These are phyloP conservation scores for Sebastes taczanowskii DNA, from an alignment of 2,797 vertebrate genomes.

Conservation along the genomic window DNA sequence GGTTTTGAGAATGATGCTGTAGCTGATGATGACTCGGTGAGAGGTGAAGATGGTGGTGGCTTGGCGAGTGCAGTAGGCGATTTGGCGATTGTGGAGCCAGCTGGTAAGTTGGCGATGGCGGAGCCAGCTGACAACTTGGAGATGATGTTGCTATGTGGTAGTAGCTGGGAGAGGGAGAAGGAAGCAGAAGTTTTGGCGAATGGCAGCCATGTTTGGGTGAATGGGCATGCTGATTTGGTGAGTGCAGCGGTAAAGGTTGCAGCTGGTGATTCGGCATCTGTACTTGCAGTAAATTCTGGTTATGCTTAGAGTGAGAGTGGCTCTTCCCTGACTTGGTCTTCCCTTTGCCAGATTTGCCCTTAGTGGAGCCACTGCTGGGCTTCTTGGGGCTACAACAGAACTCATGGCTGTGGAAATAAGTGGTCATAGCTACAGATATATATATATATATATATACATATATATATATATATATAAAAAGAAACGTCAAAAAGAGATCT, in stretches of 20 bases:
- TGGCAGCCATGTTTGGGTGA: conserved; percentile 53
- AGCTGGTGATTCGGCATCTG: conserved; percentile 58
- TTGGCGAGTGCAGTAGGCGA: conserved; percentile 55
- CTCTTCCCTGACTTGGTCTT: conserved; percentile 68
- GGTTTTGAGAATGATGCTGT: conserved; percentile 50
- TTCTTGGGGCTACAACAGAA: conserved; percentile 79
- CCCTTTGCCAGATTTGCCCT: conserved; percentile 73
- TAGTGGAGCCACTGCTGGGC: conserved; percentile 49
- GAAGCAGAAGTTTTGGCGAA: conserved; percentile 58
- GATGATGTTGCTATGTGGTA: conserved; percentile 73
- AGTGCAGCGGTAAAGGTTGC: conserved; percentile 60
- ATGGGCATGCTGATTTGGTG: conserved; percentile 52
- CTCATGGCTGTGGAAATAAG: conserved; percentile 81
- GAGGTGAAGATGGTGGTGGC: conserved; percentile 58
- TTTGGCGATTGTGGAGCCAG: conserved; percentile 43
- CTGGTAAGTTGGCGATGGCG: conserved; percentile 46
- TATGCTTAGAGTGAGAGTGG: conserved; percentile 56
- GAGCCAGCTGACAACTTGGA: conserved; percentile 54
- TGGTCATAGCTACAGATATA: conserved; percentile 70
- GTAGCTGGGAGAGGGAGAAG: conserved; percentile 75
- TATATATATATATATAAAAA: neutral
- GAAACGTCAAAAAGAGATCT: neutral
- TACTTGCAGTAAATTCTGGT: conserved; percentile 70
- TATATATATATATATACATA: neutral
- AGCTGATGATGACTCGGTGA: conserved; percentile 67